Evolutionary conservation across 2,113 vertebrate genomes (phyloP).

Genomic region (Tauraco erythrolophus): DNA sequence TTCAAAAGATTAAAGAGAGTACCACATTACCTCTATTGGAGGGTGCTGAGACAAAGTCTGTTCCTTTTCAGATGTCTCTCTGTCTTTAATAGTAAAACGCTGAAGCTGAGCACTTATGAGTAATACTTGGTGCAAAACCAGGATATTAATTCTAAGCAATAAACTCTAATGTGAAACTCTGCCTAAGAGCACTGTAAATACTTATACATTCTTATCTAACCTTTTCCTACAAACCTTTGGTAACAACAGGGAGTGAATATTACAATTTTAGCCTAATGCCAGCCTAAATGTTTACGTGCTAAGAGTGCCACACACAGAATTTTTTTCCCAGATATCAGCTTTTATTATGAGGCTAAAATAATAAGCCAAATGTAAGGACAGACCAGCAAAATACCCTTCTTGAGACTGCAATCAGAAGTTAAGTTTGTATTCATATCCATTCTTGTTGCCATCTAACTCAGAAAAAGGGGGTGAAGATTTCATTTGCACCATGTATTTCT

Average conservation of each 20-base stretch:
- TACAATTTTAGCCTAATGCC: background rate
- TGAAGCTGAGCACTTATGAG: background rate
- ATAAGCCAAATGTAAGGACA: background rate
- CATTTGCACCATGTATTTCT: background rate
- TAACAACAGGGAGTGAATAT: background rate
- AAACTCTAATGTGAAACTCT: background rate
- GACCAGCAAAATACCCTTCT: background rate
- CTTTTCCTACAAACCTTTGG: background rate
- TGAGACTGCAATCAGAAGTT: background rate
- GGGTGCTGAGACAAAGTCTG: background rate
- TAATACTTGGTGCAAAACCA: background rate
- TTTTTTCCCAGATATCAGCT: background rate
- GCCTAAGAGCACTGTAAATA: conserved; percentile 1
- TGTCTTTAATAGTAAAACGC: background rate
- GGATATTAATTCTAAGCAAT: conserved; percentile 22
- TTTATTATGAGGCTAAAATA: background rate
- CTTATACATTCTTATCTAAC: background rate
- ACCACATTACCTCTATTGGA: background rate
- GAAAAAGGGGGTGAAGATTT: background rate
- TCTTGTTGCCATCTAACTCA: background rate
- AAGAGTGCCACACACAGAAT: background rate
- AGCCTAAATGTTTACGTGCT: background rate
- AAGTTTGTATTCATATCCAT: background rate
- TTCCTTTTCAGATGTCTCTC: background rate
- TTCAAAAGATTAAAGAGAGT: background rate